Conservation (phyloP, 2,888 invertebrate species). For the Strigamia transsilvanica region DNA sequence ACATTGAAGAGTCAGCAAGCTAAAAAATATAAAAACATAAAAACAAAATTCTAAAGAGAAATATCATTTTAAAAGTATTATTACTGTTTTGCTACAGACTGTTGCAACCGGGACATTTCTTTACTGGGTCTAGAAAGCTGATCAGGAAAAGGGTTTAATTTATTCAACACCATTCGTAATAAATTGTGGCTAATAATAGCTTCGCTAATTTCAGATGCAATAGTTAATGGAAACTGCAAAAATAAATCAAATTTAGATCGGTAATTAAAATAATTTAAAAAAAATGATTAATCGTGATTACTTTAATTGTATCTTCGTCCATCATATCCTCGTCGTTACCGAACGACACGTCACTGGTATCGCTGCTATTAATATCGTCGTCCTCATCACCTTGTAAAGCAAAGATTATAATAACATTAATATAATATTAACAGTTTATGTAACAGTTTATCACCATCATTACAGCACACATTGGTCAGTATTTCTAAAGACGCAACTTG, state of each 20-base stretch:
- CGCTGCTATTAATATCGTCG: conserved; percentile 62
- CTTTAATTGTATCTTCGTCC: conserved; percentile 55
- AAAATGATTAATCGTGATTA: conserved; percentile 42
- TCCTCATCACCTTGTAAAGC: conserved; percentile 60
- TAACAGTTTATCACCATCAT: conserved; percentile 68
- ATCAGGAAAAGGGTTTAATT: conserved; percentile 62
- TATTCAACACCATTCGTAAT: conserved; percentile 71
- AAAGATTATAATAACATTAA: conserved; percentile 21
- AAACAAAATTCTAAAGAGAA: background rate
- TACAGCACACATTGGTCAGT: conserved; percentile 75
- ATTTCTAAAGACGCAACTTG: conserved; percentile 77
- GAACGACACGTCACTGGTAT: conserved; percentile 60
- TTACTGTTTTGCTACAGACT: conserved; percentile 57
- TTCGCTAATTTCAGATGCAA: conserved; percentile 69
- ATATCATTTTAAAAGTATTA: background rate
- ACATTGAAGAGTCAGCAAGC: conserved; percentile 68
- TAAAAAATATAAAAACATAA: conserved; percentile 39
- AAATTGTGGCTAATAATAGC: conserved; percentile 70
- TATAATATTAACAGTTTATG: background rate
- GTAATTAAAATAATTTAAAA: conserved; percentile 18
- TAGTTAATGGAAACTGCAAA: conserved; percentile 53
- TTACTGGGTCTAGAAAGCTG: background rate
- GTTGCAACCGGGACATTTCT: background rate
- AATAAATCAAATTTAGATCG: background rate
- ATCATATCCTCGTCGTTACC: conserved; percentile 53